A percentile compares a stretch with the other conserved stretches of the same genome.
Conservation (phyloP, 30 jellyfish, hydroid and myxozoan species). For the Aurelia sp. region DNA sequence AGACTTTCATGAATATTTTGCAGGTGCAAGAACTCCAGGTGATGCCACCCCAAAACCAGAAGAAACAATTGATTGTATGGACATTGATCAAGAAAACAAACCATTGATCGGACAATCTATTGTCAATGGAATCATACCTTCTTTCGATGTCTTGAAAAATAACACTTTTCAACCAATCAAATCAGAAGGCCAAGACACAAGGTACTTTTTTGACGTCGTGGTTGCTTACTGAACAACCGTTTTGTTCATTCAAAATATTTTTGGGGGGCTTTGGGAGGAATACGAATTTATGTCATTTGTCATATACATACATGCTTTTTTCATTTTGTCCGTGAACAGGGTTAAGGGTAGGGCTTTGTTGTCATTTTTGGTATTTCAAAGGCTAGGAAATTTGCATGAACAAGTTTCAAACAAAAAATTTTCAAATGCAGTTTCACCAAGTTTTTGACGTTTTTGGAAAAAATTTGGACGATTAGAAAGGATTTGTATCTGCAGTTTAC, state of each 20-base stretch:
- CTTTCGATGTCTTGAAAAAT: conserved; percentile 39
- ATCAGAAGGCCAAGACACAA: conserved; percentile 75
- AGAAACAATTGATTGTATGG: conserved; percentile 46
- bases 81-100: conserved; percentile 63
- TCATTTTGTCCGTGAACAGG: no score
- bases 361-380: no score
- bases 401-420: no score
- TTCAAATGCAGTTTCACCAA: no score
- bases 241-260: neutral
- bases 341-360: no score
- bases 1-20: neutral
- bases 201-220: conserved; percentile 15
- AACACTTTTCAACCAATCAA: conserved; percentile 79
- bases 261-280: no score
- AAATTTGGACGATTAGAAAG: no score
- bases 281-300: no score
- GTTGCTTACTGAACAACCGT: neutral
- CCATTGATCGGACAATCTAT: conserved; percentile 50
- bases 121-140: conserved; percentile 72
- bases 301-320: no score
- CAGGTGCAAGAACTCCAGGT: conserved; percentile 84
- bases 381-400: no score
- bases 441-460: no score
- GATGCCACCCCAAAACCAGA: conserved; percentile 66
- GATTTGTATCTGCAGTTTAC: no score